Evolutionary conservation across 2,888 invertebrate genomes (phyloP), one percentile per base, ranked within the genome.

Genomic region (Agrochola circellaris): DNA sequence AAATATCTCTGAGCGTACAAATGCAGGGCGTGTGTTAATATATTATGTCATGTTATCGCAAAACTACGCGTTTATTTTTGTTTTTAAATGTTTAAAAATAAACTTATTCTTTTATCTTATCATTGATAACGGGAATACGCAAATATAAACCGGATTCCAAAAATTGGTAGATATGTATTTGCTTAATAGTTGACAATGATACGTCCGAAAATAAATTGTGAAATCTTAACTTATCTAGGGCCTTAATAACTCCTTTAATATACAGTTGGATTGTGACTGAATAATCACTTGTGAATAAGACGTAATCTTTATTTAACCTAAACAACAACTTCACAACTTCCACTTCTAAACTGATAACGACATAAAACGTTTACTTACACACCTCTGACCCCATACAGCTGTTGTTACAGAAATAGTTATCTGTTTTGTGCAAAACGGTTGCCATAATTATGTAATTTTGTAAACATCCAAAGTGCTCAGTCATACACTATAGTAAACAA

Each of bases 1-100:
- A 60, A 56, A 42, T 13, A n/a, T 26, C 11, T 85, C 42, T 82
- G 81, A 85, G 75, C 42, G 20, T 42, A 56, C 54, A 9, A 20
- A 30, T 20, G 7, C 9, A 17, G 4, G 30, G 20, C 17, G 26
- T n/a, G 56, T 23, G n/a, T 20, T 75, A 45, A 82, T 82, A 76
- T 78, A 82, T 42, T 42, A 64, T 34, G 30, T 42, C n/a, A 51
- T 17, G 13, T 23, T 64, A 78, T 82, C 77, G 42, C 68, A 4
- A 6, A 51, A 51, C 5, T 15, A 75, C 26, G 34, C 51, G 0
- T 51, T 0, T 30, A n/a, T 26, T 77, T 64, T 34, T 20, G 34
- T 61, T 45, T 34, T n/a, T 48, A n/a, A 30, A 17, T 42, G 0
- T 23, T 17, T 26, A 11, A 42, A 42, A 64, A 64, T 64, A 65